phyloP scores from a whole-genome alignment of 1,140 invertebrate genomes.

The Campoletis sonorensis region DNA sequence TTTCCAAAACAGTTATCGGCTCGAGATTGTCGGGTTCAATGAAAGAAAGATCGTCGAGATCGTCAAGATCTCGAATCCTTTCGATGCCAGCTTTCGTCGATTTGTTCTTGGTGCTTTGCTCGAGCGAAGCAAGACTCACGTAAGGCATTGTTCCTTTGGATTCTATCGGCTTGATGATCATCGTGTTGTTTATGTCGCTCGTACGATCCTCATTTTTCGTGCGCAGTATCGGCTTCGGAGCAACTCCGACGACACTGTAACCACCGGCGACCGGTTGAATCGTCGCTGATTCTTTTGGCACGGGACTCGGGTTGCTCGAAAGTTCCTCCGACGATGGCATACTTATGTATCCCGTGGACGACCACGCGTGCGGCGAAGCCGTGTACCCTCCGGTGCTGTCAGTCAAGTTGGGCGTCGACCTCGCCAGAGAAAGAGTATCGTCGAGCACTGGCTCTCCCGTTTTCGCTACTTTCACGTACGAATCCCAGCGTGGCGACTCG shows the following conservation, averaged over 20 bases:
- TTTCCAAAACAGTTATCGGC: conserved; percentile 36
- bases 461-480: conserved; percentile 68
- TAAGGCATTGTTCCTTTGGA: conserved; percentile 60
- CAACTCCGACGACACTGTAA: conserved; percentile 65
- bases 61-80: neutral
- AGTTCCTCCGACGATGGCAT: conserved; percentile 73
- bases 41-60: conserved; percentile 33
- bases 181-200: conserved; percentile 24
- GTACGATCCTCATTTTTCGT: conserved; percentile 55
- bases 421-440: conserved; percentile 66
- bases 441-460: conserved; percentile 57
- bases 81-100: neutral
- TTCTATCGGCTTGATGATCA: conserved; percentile 52
- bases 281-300: conserved; percentile 58
- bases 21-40: conserved; percentile 53
- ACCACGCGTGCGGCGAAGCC: conserved; percentile 69
- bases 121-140: conserved; percentile 62
- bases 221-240: conserved; percentile 55
- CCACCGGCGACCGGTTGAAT: conserved; percentile 41
- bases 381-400: conserved; percentile 62
- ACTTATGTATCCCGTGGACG: conserved; percentile 72
- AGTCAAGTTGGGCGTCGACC: conserved; percentile 71
- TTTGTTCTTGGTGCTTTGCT: conserved; percentile 59
- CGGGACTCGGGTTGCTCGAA: conserved; percentile 68
- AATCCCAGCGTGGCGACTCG: conserved; percentile 62